These are phyloP conservation scores for Hipparchia sbordonii DNA, from an alignment of 2,888 invertebrate species.

Conservation along the genomic window DNA sequence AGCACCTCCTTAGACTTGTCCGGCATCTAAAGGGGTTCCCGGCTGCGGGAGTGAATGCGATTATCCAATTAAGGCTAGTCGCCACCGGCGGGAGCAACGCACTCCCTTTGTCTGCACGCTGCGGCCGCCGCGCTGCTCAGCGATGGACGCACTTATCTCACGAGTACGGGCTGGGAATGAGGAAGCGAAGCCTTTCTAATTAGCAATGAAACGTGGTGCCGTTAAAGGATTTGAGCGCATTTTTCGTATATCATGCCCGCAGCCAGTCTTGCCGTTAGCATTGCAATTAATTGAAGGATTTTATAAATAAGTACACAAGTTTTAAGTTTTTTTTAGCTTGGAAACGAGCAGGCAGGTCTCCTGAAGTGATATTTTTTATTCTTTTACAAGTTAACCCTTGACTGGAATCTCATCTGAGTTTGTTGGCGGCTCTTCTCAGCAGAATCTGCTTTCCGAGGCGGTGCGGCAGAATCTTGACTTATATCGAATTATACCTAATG, in stretches of 20 bases:
- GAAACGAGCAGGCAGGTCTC: too few species aligned
- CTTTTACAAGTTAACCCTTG: too few species aligned
- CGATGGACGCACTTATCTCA: conserved; percentile 5
- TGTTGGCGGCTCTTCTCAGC: too few species aligned
- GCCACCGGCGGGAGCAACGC: conserved; percentile 41
- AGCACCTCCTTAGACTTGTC: conserved; percentile 9
- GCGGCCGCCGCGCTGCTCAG: neutral
- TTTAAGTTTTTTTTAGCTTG: too few species aligned
- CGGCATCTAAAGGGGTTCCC: conserved; percentile 6
- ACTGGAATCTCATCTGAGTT: too few species aligned
- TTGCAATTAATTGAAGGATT: too few species aligned
- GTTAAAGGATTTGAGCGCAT: conserved; percentile 1
- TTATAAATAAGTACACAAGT: too few species aligned
- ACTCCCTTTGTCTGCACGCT: conserved; percentile 33
- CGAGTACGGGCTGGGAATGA: conserved; percentile 10
- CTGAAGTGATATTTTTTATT: too few species aligned
- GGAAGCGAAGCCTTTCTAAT: conserved; percentile 15
- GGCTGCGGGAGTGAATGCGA: conserved; percentile 42
- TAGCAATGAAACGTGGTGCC: neutral
- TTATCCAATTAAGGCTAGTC: conserved; percentile 52
- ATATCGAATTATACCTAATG: too few species aligned
- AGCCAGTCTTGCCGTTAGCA: too few species aligned
- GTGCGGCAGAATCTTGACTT: too few species aligned
- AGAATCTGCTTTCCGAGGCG: too few species aligned
- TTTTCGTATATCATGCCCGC: neutral